Evolutionary conservation across 2,888 invertebrate species (phyloP), one percentile per base, ranked within the genome.

Genomic region (Lochmaea crataegi): DNA sequence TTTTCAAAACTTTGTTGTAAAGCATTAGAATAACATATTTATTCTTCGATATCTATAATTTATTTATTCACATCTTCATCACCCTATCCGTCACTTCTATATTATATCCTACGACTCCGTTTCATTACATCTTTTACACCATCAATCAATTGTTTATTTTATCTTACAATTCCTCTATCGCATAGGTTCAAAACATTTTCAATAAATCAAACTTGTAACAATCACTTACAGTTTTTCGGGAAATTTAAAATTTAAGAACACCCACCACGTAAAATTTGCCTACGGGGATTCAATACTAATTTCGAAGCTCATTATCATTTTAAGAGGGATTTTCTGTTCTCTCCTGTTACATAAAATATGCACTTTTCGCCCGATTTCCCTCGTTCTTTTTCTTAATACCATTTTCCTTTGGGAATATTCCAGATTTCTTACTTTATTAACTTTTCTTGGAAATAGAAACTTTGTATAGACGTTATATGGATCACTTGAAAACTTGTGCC

Each of bases 161-260:
- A 22, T 22, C 26, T 5, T 5, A 26, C 26, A 26, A 26, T 26
- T 26, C 26, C 26, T 26, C 26, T 26, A 26, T 26, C 1, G 22
- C 22, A 22, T 22, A 26, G 26, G 42, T 42, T 42, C 11, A 42
- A 14, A 48, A n/a, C 4, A 12, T n/a, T 48, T 2, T 48, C 4
- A 48, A 48, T 48, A 48, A 48, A 48, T 48, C 9, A 42, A 5
- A n/a, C 48, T 11, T 48, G 5, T 48, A 12, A n/a, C 12, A 48
- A 48, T 48, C 10, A n/a, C n/a, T 41, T 61, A 1, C 61, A 80
- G 81, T 81, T 82, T 83, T 82, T 82, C 79, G 81, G 80, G 80
- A 82, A 84, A 83, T 83, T 82, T 80, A 79, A 79, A 79, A 79
- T 78, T 76, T 76, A 78, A 77, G 78, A 78, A 76, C 77, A 75